These are phyloP conservation scores for Halichoeres trimaculatus DNA, from an alignment of 2,113 vertebrate genomes.

Conservation along the genomic window DNA sequence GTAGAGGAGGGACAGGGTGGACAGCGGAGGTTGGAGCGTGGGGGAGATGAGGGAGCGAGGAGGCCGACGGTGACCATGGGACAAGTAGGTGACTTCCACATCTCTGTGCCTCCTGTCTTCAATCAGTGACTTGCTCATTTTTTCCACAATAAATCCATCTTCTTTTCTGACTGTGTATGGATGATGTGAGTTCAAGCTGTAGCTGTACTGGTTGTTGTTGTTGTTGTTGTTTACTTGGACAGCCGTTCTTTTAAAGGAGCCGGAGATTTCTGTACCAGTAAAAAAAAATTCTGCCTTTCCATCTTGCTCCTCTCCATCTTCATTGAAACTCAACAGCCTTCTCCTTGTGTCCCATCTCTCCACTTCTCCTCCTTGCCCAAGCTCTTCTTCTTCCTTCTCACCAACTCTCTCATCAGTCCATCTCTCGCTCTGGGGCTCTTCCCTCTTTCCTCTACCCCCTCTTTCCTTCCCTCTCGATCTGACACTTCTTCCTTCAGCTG, in stretches of 20 bases:
- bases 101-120: constrained; percentile 37
- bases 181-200: constrained; percentile 57
- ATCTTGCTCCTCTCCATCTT: constrained; percentile 49
- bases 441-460: constrained; percentile 71
- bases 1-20: constrained; percentile 82
- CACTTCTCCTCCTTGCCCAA: constrained; percentile 24
- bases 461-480: constrained; percentile 61
- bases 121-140: not conserved
- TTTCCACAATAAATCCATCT: constrained; percentile 47
- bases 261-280: not conserved
- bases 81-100: constrained; percentile 24
- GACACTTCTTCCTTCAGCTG: constrained; percentile 38
- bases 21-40: constrained; percentile 74
- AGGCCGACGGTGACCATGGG: constrained; percentile 60
- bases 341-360: constrained; percentile 73
- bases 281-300: constrained; percentile 22
- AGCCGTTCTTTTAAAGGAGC: not conserved
- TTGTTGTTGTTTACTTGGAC: constrained; percentile 36
- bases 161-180: constrained; percentile 47
- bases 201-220: constrained; percentile 63
- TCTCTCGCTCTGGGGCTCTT: constrained; percentile 56
- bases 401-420: constrained; percentile 21
- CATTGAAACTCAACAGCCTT: constrained; percentile 72
- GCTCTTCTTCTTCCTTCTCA: constrained; percentile 48
- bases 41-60: constrained; percentile 75